Base-by-base conservation (phyloP, 2,113 vertebrate genomes). In the Pongo pygmaeus region DNA sequence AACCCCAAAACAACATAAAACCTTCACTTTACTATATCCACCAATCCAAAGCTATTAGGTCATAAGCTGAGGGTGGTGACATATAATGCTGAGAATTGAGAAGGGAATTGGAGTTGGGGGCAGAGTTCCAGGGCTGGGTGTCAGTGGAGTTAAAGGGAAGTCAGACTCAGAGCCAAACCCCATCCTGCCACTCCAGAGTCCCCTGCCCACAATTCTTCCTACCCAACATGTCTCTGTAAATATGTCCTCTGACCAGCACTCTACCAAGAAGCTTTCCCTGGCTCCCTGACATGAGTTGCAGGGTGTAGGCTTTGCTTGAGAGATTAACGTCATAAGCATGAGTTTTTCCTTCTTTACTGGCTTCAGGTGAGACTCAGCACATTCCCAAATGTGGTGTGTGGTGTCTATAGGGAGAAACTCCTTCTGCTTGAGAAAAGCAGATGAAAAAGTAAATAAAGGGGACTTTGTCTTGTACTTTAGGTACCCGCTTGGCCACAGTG, bases 311-410 rank as follows among this genome's bases (percentile, higher is more conserved):
- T 81, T 85, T 69, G 38, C 67, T 74, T 77, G 85, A 57, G 80
- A 83, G 74, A 86, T 30, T 86, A 50, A 84, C 30, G 43, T 64
- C 17, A 75, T 1, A 67, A 52, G 75, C 3, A 2, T 17, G 35
- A 70, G 6, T 85, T 87, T 59, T 97, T 87, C 52, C 30, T 75
- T 30, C 27, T 84, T 92, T 40, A 46, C 61, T 64, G 27, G 61
- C 61, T 64, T 64, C 61, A 64, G 27, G 2, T 32, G 27, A 64
- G 61, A 64, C 27, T 30, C 27, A 32, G 27, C 61, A 32, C 27
- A 64, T 64, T 6, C 61, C 27, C 61, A 64, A 30, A 64, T 32
- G 61, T 6, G 12, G 27, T 64, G 61, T 14, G 0, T 32, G 61
- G 61, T 64, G 61, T 64, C 27, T 64, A 11, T 64, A 11, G 61